Evolutionary conservation across 2,797 vertebrate species (phyloP).

Genomic region (Microcaecilia unicolor): DNA sequence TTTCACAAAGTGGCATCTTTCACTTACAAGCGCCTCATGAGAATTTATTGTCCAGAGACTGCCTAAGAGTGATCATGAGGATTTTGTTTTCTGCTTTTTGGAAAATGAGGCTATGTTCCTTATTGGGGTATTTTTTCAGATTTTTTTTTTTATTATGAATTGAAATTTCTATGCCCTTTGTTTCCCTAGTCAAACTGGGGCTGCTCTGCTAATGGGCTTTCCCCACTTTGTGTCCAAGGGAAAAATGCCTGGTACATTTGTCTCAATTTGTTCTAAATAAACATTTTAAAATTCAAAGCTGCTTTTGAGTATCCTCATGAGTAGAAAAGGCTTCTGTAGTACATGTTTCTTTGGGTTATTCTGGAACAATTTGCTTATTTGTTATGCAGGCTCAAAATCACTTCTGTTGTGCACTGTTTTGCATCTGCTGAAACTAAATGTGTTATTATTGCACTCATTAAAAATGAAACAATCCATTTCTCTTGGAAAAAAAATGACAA

Average conservation of each 20-base stretch:
- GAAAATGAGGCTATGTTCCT: constrained; percentile 60
- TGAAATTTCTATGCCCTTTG: constrained; percentile 70
- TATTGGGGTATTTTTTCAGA: constrained; percentile 53
- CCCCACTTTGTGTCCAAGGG: too few species aligned
- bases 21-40: constrained; percentile 51
- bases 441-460: constrained; percentile 90
- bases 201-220: too few species aligned
- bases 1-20: constrained; percentile 61
- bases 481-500: constrained; percentile 78
- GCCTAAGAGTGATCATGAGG: constrained; percentile 59
- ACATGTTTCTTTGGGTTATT: constrained; percentile 59
- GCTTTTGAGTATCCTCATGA: constrained; percentile 54
- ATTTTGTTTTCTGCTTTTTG: constrained; percentile 55
- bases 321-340: constrained; percentile 62
- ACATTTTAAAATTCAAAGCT: constrained; percentile 63
- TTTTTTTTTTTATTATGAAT: constrained; percentile 70
- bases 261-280: constrained; percentile 73
- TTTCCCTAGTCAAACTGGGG: constrained; percentile 65
- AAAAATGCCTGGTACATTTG: too few species aligned
- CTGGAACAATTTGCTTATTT: constrained; percentile 63
- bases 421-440: constrained; percentile 76
- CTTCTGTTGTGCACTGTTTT: constrained; percentile 73
- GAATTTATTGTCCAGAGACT: constrained; percentile 55
- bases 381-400: constrained; percentile 72
- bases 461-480: constrained; percentile 92